A percentile compares a stretch with the other conserved stretches of the same genome.
These are phyloP conservation scores for Galeruca laticollis DNA, from an alignment of 2,888 invertebrate genomes.

Conservation along the genomic window DNA sequence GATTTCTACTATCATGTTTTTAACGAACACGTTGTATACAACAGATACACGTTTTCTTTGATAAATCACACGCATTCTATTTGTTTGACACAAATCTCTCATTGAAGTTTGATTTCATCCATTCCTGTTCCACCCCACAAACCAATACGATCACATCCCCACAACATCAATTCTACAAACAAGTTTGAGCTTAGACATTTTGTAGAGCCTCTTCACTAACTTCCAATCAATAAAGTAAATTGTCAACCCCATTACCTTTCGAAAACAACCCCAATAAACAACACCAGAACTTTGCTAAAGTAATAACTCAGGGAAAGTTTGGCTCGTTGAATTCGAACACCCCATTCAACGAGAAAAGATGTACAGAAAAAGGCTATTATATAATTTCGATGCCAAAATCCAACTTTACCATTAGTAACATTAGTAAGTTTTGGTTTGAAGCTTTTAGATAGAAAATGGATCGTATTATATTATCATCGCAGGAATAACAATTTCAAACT, in stretches of 20 bases:
- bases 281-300: constrained; percentile 39
- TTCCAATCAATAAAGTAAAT: constrained; percentile 41
- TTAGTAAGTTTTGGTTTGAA: constrained; percentile 12
- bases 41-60: too few relatives aligned
- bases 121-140: not conserved
- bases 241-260: constrained; percentile 37
- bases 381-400: constrained; percentile 2
- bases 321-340: constrained; percentile 36
- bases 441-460: not conserved
- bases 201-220: constrained; percentile 22
- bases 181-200: constrained; percentile 10
- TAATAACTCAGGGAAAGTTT: constrained; percentile 42
- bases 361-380: constrained; percentile 7
- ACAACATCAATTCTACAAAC: constrained; percentile 11
- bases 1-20: too few relatives aligned
- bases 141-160: constrained; percentile 13
- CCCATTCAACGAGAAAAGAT: constrained; percentile 19
- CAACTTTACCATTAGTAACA: constrained; percentile 26
- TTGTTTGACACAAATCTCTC: constrained; percentile 1
- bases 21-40: too few relatives aligned
- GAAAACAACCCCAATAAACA: constrained; percentile 41
- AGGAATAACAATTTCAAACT: not conserved
- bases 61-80: not conserved
- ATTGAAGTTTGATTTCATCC: not conserved
- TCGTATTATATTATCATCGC: not conserved